phyloP scores from a whole-genome alignment of 2,888 invertebrate genomes.

The Pollenia labialis region DNA sequence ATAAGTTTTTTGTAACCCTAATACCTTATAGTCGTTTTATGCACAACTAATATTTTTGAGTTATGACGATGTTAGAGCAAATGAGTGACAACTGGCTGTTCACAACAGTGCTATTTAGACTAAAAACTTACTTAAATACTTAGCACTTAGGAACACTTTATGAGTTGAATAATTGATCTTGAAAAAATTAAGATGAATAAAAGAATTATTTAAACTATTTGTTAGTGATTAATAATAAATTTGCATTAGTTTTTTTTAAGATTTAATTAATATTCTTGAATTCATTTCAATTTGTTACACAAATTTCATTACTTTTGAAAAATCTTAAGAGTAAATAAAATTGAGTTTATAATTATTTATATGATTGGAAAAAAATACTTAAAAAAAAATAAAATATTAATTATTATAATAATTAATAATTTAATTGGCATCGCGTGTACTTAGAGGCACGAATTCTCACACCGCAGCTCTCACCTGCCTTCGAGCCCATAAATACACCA shows the following conservation, averaged over 20 bases:
- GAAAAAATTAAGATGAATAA: not conserved
- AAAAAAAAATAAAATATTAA: conserved; percentile 10
- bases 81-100: too few relatives aligned
- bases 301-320: conserved; percentile 39
- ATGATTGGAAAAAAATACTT: conserved; percentile 25
- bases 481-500: conserved; percentile 78
- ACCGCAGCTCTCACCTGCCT: conserved; percentile 81
- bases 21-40: too few relatives aligned
- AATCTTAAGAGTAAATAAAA: conserved; percentile 46
- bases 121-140: too few relatives aligned
- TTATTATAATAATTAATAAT: conserved; percentile 63
- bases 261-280: conserved; percentile 39
- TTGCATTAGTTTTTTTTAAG: conserved; percentile 1
- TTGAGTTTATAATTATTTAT: not conserved
- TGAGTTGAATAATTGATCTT: not conserved
- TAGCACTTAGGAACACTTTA: too few relatives aligned
- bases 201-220: not conserved
- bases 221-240: conserved; percentile 21
- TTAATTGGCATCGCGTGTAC: conserved; percentile 79
- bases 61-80: too few relatives aligned
- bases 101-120: too few relatives aligned
- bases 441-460: conserved; percentile 79
- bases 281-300: conserved; percentile 24
- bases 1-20: too few relatives aligned
- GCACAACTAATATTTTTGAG: too few relatives aligned